Evolutionary conservation across 1,140 invertebrate species (phyloP), one percentile per base, ranked within the genome.

Genomic region (Charaxes varanes): DNA sequence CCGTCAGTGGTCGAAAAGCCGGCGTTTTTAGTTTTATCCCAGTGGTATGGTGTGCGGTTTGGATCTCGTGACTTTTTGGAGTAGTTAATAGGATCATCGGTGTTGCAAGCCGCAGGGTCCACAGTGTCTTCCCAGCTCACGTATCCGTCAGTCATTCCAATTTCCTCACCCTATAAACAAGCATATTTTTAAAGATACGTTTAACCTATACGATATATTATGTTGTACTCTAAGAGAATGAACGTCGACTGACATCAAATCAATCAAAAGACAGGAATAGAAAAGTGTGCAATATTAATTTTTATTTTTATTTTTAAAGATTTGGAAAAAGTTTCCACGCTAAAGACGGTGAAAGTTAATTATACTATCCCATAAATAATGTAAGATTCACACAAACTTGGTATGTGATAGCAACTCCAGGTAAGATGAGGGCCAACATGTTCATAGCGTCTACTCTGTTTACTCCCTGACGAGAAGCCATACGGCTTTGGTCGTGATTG

Each of bases 341-440:
- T n/a, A n/a, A n/a, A n/a, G n/a, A n/a, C n/a, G n/a, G n/a, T n/a
- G n/a, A n/a, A n/a, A n/a, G n/a, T n/a, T n/a, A n/a, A n/a, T n/a
- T n/a, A n/a, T n/a, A n/a, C n/a, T n/a, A n/a, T n/a, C n/a, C n/a
- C n/a, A n/a, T n/a, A n/a, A n/a, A n/a, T n/a, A n/a, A n/a, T n/a
- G n/a, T n/a, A n/a, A n/a, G n/a, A n/a, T n/a, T n/a, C n/a, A n/a
- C 13, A 21, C 17, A 33, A 58, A 84, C 82, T 67, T 94, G 86
- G 58, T 95, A 95, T 2, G 90, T 90, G 6, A 94, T 85, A 10
- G 90, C 85, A 1, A 92, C 88, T 0, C 94, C 94, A 0, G 93
- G 92, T n/a, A 94, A 60, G 0, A 93, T 57, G 6, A 90, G 67
- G 4, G 87, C 85, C 12, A 95, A 57, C 85, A 93, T 91, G 44